A percentile compares a stretch with the other conserved stretches of the same genome.
Conservation (phyloP, 2,113 vertebrate species). For the Crypturellus undulatus region DNA sequence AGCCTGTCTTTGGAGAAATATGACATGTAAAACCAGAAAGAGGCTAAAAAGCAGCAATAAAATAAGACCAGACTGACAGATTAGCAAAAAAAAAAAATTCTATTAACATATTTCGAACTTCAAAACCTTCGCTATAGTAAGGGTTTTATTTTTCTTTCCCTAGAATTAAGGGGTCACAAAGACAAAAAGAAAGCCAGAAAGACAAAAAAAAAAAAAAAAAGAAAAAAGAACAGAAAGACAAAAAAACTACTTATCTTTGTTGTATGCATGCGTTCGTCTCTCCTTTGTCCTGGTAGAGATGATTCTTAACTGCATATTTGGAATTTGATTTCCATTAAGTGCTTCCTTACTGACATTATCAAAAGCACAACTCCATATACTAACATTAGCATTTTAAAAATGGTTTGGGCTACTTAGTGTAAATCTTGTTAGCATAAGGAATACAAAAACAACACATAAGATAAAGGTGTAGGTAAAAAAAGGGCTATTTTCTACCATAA, state of each 20-base stretch:
- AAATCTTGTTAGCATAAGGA: not conserved
- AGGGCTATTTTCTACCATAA: not conserved
- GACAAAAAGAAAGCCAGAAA: not conserved
- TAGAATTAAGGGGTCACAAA: not conserved
- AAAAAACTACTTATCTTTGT: not conserved
- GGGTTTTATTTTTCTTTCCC: not conserved
- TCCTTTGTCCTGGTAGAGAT: not conserved
- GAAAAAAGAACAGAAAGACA: not conserved
- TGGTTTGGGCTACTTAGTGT: not conserved
- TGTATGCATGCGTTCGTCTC: not conserved
- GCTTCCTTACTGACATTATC: not conserved
- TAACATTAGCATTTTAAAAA: not conserved
- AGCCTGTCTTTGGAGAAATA: not conserved
- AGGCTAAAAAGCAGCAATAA: not conserved
- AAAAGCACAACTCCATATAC: not conserved
- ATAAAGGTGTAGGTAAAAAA: not conserved
- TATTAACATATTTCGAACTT: not conserved
- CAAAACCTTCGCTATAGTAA: not conserved
- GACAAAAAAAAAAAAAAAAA: not conserved
- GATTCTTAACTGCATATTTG: not conserved
- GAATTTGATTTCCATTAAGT: not conserved
- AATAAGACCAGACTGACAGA: not conserved
- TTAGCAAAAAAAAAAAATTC: not conserved
- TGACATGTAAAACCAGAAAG: not conserved
- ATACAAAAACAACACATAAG: not conserved